Conservation (phyloP, 2,888 invertebrate genomes). For the Saturnia japonica region DNA sequence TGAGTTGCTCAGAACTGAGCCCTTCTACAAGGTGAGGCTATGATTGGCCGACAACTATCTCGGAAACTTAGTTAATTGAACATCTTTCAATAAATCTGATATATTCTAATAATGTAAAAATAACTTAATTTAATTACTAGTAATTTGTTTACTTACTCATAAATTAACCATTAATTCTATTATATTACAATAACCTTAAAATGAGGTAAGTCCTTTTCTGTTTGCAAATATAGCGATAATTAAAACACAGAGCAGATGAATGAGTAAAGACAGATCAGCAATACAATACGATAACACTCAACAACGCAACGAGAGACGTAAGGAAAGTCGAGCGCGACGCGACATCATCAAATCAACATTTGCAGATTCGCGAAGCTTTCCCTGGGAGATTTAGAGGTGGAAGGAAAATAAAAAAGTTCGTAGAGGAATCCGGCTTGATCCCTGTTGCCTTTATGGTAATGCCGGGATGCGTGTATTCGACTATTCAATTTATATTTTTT, state of each 20-base stretch:
- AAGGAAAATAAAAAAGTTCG: slow-evolving; percentile 82
- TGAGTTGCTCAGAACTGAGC: no score
- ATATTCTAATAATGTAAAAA: no score
- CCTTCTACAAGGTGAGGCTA: no score
- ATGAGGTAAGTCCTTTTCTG: no score
- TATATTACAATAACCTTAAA: no score
- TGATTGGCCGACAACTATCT: no score
- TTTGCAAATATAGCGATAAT: not conserved
- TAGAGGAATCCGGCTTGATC: slow-evolving; percentile 80
- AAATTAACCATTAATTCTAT: no score
- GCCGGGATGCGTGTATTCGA: slow-evolving; percentile 81
- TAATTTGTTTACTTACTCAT: no score
- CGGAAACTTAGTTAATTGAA: no score
- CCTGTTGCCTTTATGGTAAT: slow-evolving; percentile 82
- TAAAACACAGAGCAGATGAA: not conserved
- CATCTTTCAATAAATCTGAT: no score
- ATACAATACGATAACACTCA: slow-evolving; percentile 10
- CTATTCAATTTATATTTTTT: slow-evolving; percentile 82
- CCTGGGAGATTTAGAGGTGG: slow-evolving; percentile 81
- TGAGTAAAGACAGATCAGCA: not conserved
- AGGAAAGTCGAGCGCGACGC: slow-evolving; percentile 40
- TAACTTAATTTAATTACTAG: no score
- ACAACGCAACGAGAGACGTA: slow-evolving; percentile 28
- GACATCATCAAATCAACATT: slow-evolving; percentile 82
- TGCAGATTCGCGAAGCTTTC: slow-evolving; percentile 82